These are phyloP conservation scores for Cephus nigrinus DNA, from an alignment of 2,888 invertebrate genomes.

Conservation along the genomic window DNA sequence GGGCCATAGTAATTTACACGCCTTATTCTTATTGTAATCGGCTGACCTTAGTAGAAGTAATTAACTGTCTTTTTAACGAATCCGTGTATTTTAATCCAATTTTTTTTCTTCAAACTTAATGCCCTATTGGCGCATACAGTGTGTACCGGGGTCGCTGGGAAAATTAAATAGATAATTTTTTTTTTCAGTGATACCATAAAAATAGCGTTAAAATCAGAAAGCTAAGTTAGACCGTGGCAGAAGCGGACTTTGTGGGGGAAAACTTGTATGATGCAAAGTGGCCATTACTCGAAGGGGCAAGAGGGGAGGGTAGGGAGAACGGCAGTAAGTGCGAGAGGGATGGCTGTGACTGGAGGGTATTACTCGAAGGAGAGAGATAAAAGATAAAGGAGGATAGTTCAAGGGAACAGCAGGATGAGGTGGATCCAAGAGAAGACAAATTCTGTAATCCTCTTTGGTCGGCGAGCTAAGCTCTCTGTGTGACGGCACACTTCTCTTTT, in stretches of 20 bases:
- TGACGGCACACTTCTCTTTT: slow-evolving; percentile 44
- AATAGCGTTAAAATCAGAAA: slow-evolving; percentile 40
- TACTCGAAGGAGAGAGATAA: neutral
- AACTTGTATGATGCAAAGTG: slow-evolving; percentile 62
- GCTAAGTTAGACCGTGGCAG: too few relatives aligned
- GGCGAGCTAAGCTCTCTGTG: slow-evolving; percentile 61
- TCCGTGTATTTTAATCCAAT: too few relatives aligned
- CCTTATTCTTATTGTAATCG: too few relatives aligned
- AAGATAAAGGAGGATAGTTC: neutral
- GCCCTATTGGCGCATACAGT: too few relatives aligned
- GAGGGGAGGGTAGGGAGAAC: slow-evolving; percentile 33
- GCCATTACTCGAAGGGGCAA: slow-evolving; percentile 64
- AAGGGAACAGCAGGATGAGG: slow-evolving; percentile 33
- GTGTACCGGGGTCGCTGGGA: too few relatives aligned
- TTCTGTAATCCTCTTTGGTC: slow-evolving; percentile 65
- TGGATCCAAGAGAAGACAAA: slow-evolving; percentile 55
- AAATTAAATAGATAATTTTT: too few relatives aligned
- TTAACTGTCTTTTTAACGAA: too few relatives aligned
- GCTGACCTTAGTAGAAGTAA: too few relatives aligned
- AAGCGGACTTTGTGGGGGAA: slow-evolving; percentile 18
- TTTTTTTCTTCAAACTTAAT: fast-evolving
- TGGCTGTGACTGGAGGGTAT: slow-evolving; percentile 12
- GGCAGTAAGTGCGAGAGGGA: slow-evolving; percentile 25
- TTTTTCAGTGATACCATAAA: too few relatives aligned
- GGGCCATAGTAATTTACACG: too few relatives aligned